phyloP scores from a whole-genome alignment of 2,888 invertebrate genomes.

The Tenthredo scrophulariae region DNA sequence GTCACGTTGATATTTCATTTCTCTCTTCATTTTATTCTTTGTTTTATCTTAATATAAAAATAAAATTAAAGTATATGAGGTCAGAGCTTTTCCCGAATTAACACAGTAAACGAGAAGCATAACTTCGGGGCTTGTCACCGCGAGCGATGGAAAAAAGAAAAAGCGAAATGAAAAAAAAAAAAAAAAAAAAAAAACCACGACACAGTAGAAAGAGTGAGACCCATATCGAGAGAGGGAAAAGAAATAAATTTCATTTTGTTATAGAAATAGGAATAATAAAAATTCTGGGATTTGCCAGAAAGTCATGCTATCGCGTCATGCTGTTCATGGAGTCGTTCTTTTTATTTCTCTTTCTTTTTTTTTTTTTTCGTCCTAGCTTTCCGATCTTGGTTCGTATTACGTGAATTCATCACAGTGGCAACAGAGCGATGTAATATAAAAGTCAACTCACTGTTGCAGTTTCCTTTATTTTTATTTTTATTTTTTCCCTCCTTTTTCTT shows the following conservation, averaged over 20 bases:
- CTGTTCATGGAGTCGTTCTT: background rate
- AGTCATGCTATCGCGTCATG: background rate
- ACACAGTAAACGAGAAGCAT: slow-evolving; percentile 8
- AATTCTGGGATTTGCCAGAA: background rate
- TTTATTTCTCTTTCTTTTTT: background rate
- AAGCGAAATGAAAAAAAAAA: background rate
- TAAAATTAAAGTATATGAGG: background rate
- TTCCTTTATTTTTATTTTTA: background rate
- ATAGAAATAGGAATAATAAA: background rate
- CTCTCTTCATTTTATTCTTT: background rate
- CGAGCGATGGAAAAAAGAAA: background rate
- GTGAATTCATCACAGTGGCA: slow-evolving; percentile 6
- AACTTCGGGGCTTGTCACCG: background rate
- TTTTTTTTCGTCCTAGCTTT: background rate
- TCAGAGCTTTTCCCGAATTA: slow-evolving; percentile 5
- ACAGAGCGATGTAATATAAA: background rate
- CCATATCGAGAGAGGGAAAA: no score
- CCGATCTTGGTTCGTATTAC: slow-evolving; percentile 12
- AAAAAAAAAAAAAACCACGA: background rate
- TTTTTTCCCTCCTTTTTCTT: no score
- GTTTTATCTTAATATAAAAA: background rate
- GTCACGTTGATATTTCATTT: background rate
- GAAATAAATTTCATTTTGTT: background rate
- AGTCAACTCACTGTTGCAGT: slow-evolving; percentile 22
- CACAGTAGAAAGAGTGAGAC: background rate